Conservation (phyloP, 2,113 vertebrate species). For the Lasiurus borealis region DNA sequence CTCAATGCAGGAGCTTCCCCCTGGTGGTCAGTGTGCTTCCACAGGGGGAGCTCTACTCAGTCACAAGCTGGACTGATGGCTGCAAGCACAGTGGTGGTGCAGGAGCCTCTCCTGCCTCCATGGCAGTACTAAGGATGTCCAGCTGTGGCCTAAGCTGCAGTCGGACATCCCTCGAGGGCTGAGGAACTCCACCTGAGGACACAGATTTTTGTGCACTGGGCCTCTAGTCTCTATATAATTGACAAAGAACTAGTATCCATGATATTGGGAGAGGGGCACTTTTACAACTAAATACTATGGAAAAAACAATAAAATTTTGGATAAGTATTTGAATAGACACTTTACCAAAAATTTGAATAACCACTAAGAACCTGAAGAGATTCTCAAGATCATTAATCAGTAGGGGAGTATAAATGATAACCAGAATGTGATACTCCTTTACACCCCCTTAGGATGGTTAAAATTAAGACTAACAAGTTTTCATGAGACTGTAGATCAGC, state of each 20-base stretch:
- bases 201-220: no score
- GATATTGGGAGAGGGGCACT: not conserved
- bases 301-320: not conserved
- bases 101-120: no score
- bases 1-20: no score
- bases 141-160: no score
- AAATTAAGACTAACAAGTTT: slow-evolving; percentile 7
- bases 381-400: slow-evolving; percentile 5
- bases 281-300: not conserved
- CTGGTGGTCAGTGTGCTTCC: no score
- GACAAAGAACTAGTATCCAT: not conserved
- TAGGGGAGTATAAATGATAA: not conserved
- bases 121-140: no score
- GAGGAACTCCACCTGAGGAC: no score
- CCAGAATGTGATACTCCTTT: not conserved
- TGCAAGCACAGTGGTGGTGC: no score
- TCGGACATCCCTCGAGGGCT: no score
- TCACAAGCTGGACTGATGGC: no score
- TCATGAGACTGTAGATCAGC: not conserved
- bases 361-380: not conserved
- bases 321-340: slow-evolving; percentile 15
- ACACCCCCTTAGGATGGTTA: not conserved
- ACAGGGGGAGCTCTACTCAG: no score
- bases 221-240: not conserved
- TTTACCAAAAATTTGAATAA: not conserved